These are phyloP conservation scores for Pseudococcus jackbeardsleyi DNA, from an alignment of 2,888 invertebrate genomes.

Conservation along the genomic window DNA sequence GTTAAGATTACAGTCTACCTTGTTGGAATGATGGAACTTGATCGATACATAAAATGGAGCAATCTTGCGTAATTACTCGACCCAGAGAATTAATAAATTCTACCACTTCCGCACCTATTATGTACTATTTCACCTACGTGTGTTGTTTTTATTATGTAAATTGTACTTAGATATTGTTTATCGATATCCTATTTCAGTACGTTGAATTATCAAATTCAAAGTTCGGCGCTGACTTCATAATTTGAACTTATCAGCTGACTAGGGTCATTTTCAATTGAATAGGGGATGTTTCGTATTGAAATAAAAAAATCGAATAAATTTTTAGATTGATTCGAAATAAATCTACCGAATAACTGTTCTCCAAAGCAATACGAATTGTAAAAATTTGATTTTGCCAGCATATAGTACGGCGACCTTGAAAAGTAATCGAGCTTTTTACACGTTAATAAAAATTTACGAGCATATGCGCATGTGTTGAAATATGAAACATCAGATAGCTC, in stretches of 20 bases:
- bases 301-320: background rate
- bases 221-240: background rate
- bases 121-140: background rate
- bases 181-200: background rate
- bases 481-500: slow-evolving; percentile 27
- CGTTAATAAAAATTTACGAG: slow-evolving; percentile 47
- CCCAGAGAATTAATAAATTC: background rate
- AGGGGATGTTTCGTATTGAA: background rate
- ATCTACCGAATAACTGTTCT: background rate
- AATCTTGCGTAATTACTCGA: slow-evolving; percentile 2
- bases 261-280: too few species aligned
- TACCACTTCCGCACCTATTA: background rate
- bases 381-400: slow-evolving; percentile 15
- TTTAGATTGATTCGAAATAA: background rate
- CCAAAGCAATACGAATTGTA: background rate
- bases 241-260: too few species aligned
- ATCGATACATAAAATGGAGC: background rate
- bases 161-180: background rate
- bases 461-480: slow-evolving; percentile 29
- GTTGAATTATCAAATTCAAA: background rate
- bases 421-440: slow-evolving; percentile 35
- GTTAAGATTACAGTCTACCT: background rate
- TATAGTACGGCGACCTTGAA: slow-evolving; percentile 16
- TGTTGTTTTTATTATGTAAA: background rate
- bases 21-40: slow-evolving; percentile 4